Base-by-base conservation (phyloP, 2,888 invertebrate species). In the Crepidodera aurea region DNA sequence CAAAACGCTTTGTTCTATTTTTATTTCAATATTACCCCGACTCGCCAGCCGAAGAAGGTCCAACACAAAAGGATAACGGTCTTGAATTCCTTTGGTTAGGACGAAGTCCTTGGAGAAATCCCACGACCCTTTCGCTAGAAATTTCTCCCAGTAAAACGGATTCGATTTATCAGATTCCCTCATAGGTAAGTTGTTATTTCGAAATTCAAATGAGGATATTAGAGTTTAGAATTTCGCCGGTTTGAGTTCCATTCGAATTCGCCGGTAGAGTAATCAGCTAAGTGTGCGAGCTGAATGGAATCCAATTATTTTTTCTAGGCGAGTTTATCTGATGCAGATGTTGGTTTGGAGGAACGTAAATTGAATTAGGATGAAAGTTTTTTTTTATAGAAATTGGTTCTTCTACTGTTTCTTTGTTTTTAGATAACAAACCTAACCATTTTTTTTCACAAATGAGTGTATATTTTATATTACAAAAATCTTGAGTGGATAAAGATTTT, bases 161-260 rank as follows among this genome's bases (percentile, higher is more conserved):
- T 44, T 50, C 37, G 51, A 57, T 57, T 62, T 46, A 62, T 62
- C 51, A 44, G 56, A 51, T 39, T 44, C 12, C 12, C 48, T 19
- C 34, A 51, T 44, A 46, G 51, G 29, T 44, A 46, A 29, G 27
- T 53, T 60, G 57, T 57, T 48, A 51, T 53, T 57, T 39, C 57
- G 42, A 57, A 51, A 62, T 62, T 62, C 53, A 62, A 56, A 62
- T 56, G 16, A 46, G 61, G 56, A 46, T 22, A 51, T 51, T 61
- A 44, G 22, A 56, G 50, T 50, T 61, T 25, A 48, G 48, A 48
- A 27, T 37, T 39, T 12, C 37, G 25, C 48, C 48, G 19, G 27
- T 16, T 12, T 32, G 10, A 37, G 29, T 19, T 16, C 32, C 15
- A 32, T 34, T 51, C 10, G 48, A 7, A 39, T 48, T 48, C 25